Conservation (phyloP, 2,113 vertebrate genomes). For the Acrocephalus arundinaceus region DNA sequence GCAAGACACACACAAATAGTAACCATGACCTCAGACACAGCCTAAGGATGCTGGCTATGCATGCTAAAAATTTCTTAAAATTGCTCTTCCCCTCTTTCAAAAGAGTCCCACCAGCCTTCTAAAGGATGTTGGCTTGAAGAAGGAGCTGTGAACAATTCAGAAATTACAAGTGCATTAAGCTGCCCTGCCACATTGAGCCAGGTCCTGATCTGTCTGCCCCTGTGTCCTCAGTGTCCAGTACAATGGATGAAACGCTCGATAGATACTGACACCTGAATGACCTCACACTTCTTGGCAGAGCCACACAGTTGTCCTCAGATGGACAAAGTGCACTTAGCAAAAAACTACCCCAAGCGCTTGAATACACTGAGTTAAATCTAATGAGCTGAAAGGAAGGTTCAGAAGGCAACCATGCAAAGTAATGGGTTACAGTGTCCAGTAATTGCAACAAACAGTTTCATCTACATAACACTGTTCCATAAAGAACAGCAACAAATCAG, state of each 20-base stretch:
- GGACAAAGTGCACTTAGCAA: neutral
- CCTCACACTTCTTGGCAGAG: neutral
- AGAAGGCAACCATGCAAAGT: neutral
- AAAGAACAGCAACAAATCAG: neutral
- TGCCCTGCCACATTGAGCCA: neutral
- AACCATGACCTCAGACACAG: neutral
- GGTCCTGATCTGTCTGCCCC: neutral
- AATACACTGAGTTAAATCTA: neutral
- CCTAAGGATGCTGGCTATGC: neutral
- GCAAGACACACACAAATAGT: neutral
- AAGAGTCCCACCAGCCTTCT: neutral
- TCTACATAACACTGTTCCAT: neutral
- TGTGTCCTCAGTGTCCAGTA: neutral
- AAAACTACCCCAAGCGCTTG: neutral
- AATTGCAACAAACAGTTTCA: neutral
- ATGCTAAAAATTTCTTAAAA: neutral
- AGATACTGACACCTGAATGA: neutral
- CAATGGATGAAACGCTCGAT: neutral
- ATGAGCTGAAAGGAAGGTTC: neutral
- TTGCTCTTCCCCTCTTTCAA: neutral
- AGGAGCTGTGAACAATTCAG: neutral
- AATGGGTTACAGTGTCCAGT: neutral
- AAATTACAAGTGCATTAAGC: neutral
- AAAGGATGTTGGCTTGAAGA: neutral
- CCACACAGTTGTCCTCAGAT: neutral